Base-by-base conservation (phyloP, 2,797 vertebrate species). In the Orientallactaga sibirica region DNA sequence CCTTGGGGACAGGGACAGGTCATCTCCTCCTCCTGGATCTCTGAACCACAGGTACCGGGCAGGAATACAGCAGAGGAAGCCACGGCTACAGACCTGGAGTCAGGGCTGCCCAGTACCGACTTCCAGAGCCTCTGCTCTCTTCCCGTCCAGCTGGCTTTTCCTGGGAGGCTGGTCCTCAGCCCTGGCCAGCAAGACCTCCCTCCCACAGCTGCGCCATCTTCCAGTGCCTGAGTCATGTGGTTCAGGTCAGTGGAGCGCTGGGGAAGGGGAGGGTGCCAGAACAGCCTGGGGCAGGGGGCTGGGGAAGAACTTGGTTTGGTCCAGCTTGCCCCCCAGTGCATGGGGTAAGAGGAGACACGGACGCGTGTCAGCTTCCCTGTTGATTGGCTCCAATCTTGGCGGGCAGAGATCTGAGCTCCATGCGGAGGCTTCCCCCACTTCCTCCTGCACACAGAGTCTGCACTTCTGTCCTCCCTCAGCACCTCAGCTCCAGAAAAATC, bases 121-220 rank as follows among this genome's bases (percentile, higher is more conserved):
- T 95, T 81, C 80, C 62, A 24, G 87, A 82, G 78, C 66, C 0
- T 0, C 55, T 74, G 75, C 81, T 76, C 1, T 29, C 77, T 77
- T 95, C 94, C 91, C 85, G 41, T 27, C 18, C 92, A 88, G 88
- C 88, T 88, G 88, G 79, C 7, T 43, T 61, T 91, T 91, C 91
- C 85, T 76, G 79, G 88, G 88, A 90, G 84, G 74, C 71, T n/a
- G 0, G 15, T 7, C 62, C 37, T 22, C 64, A 37, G 85, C 20
- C 89, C 27, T 1, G 0, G 27, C 41, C 33, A 7, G 37, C 48
- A 22, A 2, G 3, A 55, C 84, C 92, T 91, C 92, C 88, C 88
- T 48, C 48, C 48, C 48, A 75, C 92, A 67, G 84, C 84, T 84
- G 74, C 67, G 66, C 61, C 73, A 25, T 88, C 70, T 81, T 77